phyloP scores from a whole-genome alignment of 1,140 invertebrate species.

The Parapsyche elsis region DNA sequence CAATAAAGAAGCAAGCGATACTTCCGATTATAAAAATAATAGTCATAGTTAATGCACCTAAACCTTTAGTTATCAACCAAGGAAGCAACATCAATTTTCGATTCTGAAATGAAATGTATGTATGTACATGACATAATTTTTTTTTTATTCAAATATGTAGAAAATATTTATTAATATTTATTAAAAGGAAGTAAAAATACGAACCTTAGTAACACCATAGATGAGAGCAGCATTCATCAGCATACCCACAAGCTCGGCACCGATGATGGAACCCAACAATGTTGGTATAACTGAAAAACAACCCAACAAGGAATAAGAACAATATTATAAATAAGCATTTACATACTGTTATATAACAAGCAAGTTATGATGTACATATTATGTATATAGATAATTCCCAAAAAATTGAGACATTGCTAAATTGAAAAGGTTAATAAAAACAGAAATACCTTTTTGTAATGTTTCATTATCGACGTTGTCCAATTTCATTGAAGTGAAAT shows the following conservation, averaged over 20 bases:
- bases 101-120: not conserved
- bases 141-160: no score
- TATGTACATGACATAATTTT: not conserved
- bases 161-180: not conserved
- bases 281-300: not conserved
- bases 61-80: conserved; percentile 6
- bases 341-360: no score
- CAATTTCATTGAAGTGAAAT: not conserved
- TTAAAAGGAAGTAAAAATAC: not conserved
- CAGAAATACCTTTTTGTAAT: not conserved
- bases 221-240: not conserved
- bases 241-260: not conserved
- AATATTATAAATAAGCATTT: no score
- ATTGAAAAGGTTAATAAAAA: not conserved
- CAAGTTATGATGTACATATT: no score
- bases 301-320: no score
- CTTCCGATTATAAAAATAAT: not conserved
- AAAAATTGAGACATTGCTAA: no score
- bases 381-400: no score
- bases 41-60: not conserved
- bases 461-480: not conserved
- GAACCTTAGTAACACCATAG: not conserved
- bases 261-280: not conserved
- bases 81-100: not conserved
- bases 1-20: not conserved